A percentile compares a stretch with the other conserved stretches of the same genome.
Conservation (phyloP, 2,888 invertebrate genomes). For the Hypolimnas misippus region DNA sequence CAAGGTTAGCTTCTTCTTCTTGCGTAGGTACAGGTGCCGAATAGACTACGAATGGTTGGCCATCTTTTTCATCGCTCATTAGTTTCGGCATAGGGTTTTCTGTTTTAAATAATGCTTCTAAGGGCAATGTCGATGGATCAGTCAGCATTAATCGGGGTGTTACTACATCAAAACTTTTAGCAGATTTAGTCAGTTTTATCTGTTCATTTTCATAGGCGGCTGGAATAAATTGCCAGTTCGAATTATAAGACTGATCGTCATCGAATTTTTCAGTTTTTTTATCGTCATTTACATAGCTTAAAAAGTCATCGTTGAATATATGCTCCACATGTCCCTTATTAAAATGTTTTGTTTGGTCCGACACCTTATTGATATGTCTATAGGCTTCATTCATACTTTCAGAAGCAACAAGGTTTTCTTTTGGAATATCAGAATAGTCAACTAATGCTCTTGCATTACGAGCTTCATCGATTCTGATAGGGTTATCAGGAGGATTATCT, state of each 20-base stretch:
- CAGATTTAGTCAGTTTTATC: conserved; percentile 53
- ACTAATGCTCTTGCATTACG: conserved; percentile 76
- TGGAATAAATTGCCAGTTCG: conserved; percentile 77
- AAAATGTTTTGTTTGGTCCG: conserved; percentile 47
- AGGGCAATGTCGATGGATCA: conserved; percentile 87
- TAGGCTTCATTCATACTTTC: conserved; percentile 80
- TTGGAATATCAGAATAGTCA: conserved; percentile 66
- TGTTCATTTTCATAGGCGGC: conserved; percentile 77
- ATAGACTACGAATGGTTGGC: conserved; percentile 76
- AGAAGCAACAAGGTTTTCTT: conserved; percentile 77
- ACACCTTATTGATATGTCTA: conserved; percentile 64
- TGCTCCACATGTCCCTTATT: conserved; percentile 58
- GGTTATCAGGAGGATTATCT: conserved; percentile 76
- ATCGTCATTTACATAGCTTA: conserved; percentile 73
- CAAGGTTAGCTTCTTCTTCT: conserved; percentile 63
- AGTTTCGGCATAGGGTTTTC: conserved; percentile 69
- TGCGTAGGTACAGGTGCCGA: conserved; percentile 67
- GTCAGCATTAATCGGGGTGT: conserved; percentile 68
- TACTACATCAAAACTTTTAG: conserved; percentile 67
- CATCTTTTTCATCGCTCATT: conserved; percentile 52
- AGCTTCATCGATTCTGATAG: conserved; percentile 78
- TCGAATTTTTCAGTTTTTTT: conserved; percentile 53
- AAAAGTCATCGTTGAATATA: conserved; percentile 63
- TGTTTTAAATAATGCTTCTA: conserved; percentile 87
- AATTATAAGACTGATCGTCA: conserved; percentile 45